phyloP scores from a whole-genome alignment of 2,888 invertebrate genomes.

The Diaperis boleti region DNA sequence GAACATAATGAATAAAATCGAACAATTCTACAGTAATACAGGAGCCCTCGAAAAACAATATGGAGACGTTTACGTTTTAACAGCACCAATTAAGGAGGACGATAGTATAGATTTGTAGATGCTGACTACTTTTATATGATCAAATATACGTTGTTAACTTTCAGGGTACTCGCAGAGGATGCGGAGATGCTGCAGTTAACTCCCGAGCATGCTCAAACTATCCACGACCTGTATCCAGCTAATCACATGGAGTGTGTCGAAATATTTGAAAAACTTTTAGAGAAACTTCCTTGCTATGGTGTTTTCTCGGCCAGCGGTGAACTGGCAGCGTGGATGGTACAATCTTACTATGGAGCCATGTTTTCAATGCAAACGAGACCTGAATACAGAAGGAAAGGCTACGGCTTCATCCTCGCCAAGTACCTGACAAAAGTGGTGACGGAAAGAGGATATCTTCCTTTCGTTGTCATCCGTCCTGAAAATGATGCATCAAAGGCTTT shows the following conservation, averaged over 20 bases:
- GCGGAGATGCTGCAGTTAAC: constrained; percentile 82
- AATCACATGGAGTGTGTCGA: constrained; percentile 89
- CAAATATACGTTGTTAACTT: constrained; percentile 19
- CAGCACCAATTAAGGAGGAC: constrained; percentile 70
- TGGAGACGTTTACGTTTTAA: constrained; percentile 84
- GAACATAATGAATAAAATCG: constrained; percentile 82
- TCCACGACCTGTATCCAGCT: constrained; percentile 88
- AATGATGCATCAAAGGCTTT: constrained; percentile 88
- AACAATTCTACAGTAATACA: constrained; percentile 75
- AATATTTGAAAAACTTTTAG: constrained; percentile 83
- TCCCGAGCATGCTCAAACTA: constrained; percentile 83
- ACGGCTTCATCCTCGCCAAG: constrained; percentile 80
- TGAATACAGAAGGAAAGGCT: constrained; percentile 67
- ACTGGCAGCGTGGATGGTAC: constrained; percentile 91
- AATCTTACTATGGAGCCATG: constrained; percentile 92
- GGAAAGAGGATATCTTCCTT: constrained; percentile 78
- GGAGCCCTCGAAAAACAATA: constrained; percentile 80
- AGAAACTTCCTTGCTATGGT: constrained; percentile 83
- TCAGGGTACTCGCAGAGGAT: constrained; percentile 68
- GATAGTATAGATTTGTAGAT: constrained; percentile 73
- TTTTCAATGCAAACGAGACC: constrained; percentile 88
- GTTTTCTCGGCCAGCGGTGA: constrained; percentile 79
- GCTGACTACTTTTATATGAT: not conserved
- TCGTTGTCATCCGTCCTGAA: constrained; percentile 88
- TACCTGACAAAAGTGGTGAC: constrained; percentile 67